These are phyloP conservation scores for Panulirus ornatus DNA, from an alignment of 1,140 invertebrate species.

Conservation along the genomic window DNA sequence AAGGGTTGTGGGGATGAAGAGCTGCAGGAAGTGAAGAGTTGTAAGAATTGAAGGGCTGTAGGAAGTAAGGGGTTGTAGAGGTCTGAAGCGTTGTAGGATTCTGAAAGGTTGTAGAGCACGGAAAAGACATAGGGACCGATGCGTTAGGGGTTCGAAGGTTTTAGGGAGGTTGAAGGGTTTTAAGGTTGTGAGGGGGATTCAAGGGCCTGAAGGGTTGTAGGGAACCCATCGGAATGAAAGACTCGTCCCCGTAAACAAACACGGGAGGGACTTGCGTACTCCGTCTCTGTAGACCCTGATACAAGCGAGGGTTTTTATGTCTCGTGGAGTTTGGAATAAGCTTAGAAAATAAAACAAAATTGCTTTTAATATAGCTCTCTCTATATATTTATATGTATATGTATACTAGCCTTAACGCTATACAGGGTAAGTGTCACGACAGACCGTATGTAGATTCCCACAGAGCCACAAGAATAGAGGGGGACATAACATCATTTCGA, in stretches of 20 bases:
- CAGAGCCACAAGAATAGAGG: background rate
- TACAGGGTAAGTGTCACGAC: background rate
- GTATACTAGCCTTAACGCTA: background rate
- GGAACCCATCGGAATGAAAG: conserved; percentile 38
- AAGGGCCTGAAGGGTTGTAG: too few relatives aligned
- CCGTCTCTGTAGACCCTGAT: background rate
- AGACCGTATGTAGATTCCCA: background rate
- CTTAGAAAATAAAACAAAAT: background rate
- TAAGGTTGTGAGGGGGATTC: too few relatives aligned
- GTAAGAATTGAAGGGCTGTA: too few relatives aligned
- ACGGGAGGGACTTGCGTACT: background rate
- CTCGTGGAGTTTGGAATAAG: background rate
- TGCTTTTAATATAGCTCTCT: background rate
- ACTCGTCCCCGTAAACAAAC: background rate
- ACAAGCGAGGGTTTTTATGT: background rate
- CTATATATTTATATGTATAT: background rate
- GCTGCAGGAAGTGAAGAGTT: too few relatives aligned
- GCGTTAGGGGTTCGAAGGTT: too few relatives aligned
- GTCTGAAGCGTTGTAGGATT: too few relatives aligned
- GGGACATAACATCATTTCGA: conserved; percentile 2
- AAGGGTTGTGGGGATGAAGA: too few relatives aligned
- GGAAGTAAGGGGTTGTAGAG: too few relatives aligned
- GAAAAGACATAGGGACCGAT: too few relatives aligned
- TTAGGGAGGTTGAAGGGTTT: too few relatives aligned
- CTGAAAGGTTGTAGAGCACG: too few relatives aligned